Evolutionary conservation across 92 coral and sea anemone species (phyloP).

Genomic region (Scolanthus callimorphus): DNA sequence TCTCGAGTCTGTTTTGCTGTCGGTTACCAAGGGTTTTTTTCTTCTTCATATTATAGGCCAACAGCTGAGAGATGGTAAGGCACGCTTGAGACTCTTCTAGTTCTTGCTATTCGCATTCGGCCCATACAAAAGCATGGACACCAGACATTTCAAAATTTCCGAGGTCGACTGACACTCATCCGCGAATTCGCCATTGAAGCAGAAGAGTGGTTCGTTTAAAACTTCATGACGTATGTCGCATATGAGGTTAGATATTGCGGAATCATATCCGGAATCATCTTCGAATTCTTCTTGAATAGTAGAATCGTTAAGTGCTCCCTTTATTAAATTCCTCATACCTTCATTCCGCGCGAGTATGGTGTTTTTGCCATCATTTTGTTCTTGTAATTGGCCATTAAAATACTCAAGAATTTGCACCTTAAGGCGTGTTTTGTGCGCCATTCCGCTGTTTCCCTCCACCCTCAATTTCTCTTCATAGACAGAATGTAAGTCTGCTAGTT

Average conservation of each 20-base stretch:
- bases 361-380: slow-evolving; percentile 38
- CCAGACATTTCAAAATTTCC: slow-evolving; percentile 30
- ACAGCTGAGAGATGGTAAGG: slow-evolving; percentile 34
- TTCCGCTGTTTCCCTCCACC: slow-evolving; percentile 9
- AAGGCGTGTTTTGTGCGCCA: slow-evolving; percentile 42
- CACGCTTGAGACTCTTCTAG: slow-evolving; percentile 42
- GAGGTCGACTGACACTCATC: slow-evolving; percentile 18
- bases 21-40: too few relatives aligned
- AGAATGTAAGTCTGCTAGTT: slow-evolving; percentile 31
- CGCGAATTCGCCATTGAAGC: slow-evolving; percentile 8
- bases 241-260: slow-evolving; percentile 17
- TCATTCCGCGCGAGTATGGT: slow-evolving; percentile 42
- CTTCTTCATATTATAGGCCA: slow-evolving; percentile 34
- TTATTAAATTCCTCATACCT: slow-evolving; percentile 34
- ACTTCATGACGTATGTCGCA: slow-evolving; percentile 13
- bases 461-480: slow-evolving; percentile 13
- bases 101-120: slow-evolving; percentile 25
- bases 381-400: slow-evolving; percentile 41
- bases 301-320: slow-evolving; percentile 18
- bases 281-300: too few relatives aligned
- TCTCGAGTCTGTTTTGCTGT: too few relatives aligned
- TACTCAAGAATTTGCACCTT: slow-evolving; percentile 34
- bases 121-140: slow-evolving; percentile 33
- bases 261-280: slow-evolving; percentile 14
- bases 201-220: neutral